These are phyloP conservation scores for Pelusios castaneus DNA, from an alignment of 2,113 vertebrate genomes.

Conservation along the genomic window DNA sequence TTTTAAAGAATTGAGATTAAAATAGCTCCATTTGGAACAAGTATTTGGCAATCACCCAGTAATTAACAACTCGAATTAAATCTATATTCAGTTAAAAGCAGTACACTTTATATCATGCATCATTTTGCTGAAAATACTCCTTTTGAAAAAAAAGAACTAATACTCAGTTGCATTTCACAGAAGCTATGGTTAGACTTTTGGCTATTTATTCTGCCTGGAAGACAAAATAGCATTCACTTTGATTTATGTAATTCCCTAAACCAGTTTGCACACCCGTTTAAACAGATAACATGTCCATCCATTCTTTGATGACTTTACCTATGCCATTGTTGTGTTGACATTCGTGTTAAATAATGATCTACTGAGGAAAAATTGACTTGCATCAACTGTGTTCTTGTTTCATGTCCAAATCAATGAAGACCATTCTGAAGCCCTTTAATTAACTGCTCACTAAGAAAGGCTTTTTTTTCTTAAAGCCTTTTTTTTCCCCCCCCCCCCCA, in stretches of 20 bases:
- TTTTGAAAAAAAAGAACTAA: constrained; percentile 27
- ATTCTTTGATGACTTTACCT: constrained; percentile 12
- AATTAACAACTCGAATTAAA: constrained; percentile 20
- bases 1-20: constrained; percentile 2
- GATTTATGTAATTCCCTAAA: constrained; percentile 51
- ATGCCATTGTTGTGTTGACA: not conserved
- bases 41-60: not conserved
- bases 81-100: not conserved
- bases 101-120: not conserved
- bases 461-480: constrained; percentile 49
- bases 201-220: constrained; percentile 19
- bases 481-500: constrained; percentile 49
- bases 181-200: constrained; percentile 33
- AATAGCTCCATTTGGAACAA: constrained; percentile 12
- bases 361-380: not conserved
- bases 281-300: not conserved
- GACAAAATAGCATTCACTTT: constrained; percentile 36
- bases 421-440: constrained; percentile 33
- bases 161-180: not conserved
- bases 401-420: constrained; percentile 52
- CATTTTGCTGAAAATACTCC: not conserved
- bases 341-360: constrained; percentile 18
- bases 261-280: constrained; percentile 19
- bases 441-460: constrained; percentile 54
- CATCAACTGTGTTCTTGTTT: constrained; percentile 37